Evolutionary conservation across 2,797 vertebrate genomes (phyloP).

Genomic region (Malurus splendens): DNA sequence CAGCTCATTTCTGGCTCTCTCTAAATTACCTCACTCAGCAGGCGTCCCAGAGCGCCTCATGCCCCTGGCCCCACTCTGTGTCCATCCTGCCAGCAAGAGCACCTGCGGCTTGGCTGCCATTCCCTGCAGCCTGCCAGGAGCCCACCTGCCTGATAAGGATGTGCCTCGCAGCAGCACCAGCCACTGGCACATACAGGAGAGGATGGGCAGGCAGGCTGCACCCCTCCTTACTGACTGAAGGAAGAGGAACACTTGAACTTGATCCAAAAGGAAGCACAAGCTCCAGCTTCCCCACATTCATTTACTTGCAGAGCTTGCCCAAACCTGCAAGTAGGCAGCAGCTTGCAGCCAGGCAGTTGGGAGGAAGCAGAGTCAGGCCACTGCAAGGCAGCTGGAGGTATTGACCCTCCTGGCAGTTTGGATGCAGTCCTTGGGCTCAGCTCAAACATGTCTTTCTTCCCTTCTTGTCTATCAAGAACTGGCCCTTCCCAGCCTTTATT

Average conservation of each 20-base stretch:
- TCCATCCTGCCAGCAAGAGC: background rate
- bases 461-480: background rate
- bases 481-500: background rate
- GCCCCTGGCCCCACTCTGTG: background rate
- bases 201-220: slow-evolving; percentile 14
- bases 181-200: background rate
- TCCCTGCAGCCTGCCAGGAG: background rate
- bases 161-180: slow-evolving; percentile 12
- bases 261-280: slow-evolving; percentile 32
- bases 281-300: slow-evolving; percentile 24
- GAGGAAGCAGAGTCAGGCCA: slow-evolving; percentile 27
- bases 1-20: background rate
- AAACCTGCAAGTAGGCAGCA: slow-evolving; percentile 19
- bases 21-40: background rate
- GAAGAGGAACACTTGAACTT: slow-evolving; percentile 16
- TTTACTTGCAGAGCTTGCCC: slow-evolving; percentile 24
- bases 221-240: background rate
- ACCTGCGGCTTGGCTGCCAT: slow-evolving; percentile 13
- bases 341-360: slow-evolving; percentile 2
- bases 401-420: slow-evolving; percentile 42
- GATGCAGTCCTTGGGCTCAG: slow-evolving; percentile 36
- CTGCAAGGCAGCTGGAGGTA: background rate
- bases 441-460: slow-evolving; percentile 4
- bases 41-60: background rate
- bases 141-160: background rate